These are phyloP conservation scores for Pandion haliaetus DNA, from an alignment of 2,113 vertebrate species.

Conservation along the genomic window DNA sequence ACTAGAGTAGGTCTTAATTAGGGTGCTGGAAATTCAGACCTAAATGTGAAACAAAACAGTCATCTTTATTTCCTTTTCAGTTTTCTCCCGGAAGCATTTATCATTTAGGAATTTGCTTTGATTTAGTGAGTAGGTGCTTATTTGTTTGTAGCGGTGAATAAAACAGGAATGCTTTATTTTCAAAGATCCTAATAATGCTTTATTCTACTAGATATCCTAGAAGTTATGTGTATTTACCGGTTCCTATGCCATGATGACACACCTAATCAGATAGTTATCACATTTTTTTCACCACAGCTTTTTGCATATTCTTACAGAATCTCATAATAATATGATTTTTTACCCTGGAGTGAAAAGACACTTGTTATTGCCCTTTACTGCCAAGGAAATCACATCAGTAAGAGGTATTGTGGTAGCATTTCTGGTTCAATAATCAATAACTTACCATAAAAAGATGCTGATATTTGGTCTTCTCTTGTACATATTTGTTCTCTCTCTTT, in stretches of 20 bases:
- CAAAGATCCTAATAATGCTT: background rate
- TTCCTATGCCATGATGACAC: background rate
- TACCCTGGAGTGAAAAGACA: background rate
- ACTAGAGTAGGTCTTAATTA: background rate
- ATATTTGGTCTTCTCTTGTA: background rate
- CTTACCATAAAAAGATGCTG: background rate
- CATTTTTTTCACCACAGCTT: background rate
- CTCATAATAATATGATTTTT: background rate
- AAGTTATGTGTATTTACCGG: background rate
- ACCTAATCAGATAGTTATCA: background rate
- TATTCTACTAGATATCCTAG: background rate
- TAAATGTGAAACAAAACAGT: background rate
- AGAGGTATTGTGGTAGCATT: background rate
- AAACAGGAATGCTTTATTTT: background rate
- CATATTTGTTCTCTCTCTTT: background rate
- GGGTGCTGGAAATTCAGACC: background rate
- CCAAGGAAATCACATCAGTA: background rate
- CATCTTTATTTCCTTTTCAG: background rate
- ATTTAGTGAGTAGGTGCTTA: background rate
- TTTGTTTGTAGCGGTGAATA: background rate
- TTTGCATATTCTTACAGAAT: background rate
- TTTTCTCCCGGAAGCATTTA: background rate
- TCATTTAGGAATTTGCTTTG: background rate
- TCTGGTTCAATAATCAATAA: background rate
- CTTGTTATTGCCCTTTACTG: background rate